Evolutionary conservation across 2,888 invertebrate species (phyloP).

Genomic region (Lepidochitona cinerea): DNA sequence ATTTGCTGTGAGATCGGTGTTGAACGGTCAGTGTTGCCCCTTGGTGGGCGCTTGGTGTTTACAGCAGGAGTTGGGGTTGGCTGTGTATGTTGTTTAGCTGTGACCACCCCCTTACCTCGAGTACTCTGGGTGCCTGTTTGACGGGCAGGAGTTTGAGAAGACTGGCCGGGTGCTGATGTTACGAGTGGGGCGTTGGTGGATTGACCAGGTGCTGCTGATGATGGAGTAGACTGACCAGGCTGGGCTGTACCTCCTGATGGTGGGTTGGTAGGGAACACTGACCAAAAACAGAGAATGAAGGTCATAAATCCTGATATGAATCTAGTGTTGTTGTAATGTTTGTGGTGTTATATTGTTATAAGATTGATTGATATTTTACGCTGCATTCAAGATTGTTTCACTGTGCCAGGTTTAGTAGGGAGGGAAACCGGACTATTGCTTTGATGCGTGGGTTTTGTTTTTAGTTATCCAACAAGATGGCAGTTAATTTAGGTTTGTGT

Average conservation of each 20-base stretch:
- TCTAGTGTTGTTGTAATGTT: neutral
- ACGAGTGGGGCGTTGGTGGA: neutral
- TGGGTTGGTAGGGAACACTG: neutral
- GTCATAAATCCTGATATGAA: too few relatives aligned
- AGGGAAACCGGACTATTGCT: too few relatives aligned
- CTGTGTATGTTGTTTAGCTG: neutral
- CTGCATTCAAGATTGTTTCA: too few relatives aligned
- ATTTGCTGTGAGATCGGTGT: neutral
- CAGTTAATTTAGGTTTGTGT: too few relatives aligned
- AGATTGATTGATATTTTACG: neutral
- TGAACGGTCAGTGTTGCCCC: neutral
- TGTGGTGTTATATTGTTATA: neutral
- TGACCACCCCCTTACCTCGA: neutral
- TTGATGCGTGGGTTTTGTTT: neutral
- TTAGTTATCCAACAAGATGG: too few relatives aligned
- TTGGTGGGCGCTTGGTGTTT: too few relatives aligned
- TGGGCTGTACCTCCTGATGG: neutral
- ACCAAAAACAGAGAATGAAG: neutral
- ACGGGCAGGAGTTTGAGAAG: neutral
- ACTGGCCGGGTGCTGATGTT: neutral
- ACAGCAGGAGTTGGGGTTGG: neutral
- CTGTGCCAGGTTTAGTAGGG: too few relatives aligned
- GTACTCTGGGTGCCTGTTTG: neutral
- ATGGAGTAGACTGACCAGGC: neutral
- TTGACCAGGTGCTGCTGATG: neutral